phyloP scores from a whole-genome alignment of 2,113 vertebrate species.

The Elaphurus davidianus region DNA sequence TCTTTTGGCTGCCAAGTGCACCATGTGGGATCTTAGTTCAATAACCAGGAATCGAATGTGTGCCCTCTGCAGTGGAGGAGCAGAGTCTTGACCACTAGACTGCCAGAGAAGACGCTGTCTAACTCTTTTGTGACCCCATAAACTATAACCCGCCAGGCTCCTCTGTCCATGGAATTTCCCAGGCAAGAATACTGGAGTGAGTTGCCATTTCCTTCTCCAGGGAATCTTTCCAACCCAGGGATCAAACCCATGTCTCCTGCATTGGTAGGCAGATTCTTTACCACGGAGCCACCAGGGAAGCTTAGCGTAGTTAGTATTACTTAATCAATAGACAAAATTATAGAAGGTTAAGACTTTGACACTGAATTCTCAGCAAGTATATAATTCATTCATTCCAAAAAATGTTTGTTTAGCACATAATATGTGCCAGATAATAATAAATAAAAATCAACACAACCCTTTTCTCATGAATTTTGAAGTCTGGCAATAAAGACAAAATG shows the following conservation, averaged over 20 bases:
- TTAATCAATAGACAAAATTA: slow-evolving; percentile 4
- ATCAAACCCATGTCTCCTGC: background rate
- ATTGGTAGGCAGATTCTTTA: background rate
- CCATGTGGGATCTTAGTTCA: background rate
- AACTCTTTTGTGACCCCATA: background rate
- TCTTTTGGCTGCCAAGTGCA: background rate
- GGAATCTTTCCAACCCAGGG: background rate
- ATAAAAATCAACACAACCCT: background rate
- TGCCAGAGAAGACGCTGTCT: background rate
- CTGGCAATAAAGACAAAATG: background rate
- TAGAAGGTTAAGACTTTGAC: background rate
- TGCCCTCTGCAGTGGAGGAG: background rate
- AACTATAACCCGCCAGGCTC: background rate
- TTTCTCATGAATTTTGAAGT: background rate
- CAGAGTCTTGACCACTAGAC: background rate
- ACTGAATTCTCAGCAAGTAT: slow-evolving; percentile 8
- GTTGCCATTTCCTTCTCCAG: background rate
- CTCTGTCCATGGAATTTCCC: background rate
- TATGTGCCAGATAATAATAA: background rate
- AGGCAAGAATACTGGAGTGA: background rate
- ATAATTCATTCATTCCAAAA: background rate
- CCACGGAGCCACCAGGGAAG: background rate
- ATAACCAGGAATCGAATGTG: background rate
- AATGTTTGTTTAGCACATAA: background rate
- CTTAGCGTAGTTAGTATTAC: background rate